Percentiles rank a stretch among this genome's conserved stretches.
These are phyloP conservation scores for Neodiprion virginianus DNA, from an alignment of 1,140 invertebrate species.

Conservation along the genomic window DNA sequence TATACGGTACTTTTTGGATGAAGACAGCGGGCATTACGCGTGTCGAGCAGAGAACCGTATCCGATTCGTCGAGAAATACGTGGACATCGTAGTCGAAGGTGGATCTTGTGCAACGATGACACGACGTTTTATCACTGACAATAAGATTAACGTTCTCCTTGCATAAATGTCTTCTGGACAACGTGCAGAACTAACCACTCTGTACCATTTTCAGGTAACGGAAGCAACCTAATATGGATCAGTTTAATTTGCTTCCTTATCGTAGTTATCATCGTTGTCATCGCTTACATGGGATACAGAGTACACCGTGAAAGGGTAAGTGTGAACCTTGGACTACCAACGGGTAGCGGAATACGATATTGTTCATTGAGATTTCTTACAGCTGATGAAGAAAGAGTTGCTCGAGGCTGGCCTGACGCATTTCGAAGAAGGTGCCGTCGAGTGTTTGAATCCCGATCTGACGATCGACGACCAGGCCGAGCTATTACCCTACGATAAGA, in stretches of 20 bases:
- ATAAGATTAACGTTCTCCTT: constrained; percentile 27
- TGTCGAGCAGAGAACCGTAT: constrained; percentile 53
- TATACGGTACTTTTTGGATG: constrained; percentile 50
- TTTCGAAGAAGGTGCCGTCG: constrained; percentile 81
- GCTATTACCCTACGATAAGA: constrained; percentile 86
- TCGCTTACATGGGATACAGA: constrained; percentile 64
- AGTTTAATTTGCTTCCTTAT: constrained; percentile 62
- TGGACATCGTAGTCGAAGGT: constrained; percentile 57
- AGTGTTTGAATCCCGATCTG: constrained; percentile 86
- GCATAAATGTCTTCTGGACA: constrained; percentile 50
- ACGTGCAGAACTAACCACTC: constrained; percentile 47
- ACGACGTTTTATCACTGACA: constrained; percentile 44
- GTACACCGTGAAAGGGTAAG: constrained; percentile 67
- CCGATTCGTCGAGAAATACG: constrained; percentile 39
- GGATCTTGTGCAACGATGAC: constrained; percentile 31
- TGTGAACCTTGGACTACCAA: background rate
- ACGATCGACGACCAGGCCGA: constrained; percentile 91
- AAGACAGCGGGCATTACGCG: constrained; percentile 53
- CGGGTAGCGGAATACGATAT: background rate
- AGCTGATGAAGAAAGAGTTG: constrained; percentile 68
- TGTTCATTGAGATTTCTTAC: constrained; percentile 7
- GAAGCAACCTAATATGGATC: constrained; percentile 38
- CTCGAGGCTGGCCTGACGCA: constrained; percentile 73
- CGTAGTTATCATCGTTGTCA: constrained; percentile 52
- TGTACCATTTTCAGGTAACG: constrained; percentile 35